A percentile compares a stretch with the other conserved stretches of the same genome.
These are phyloP conservation scores for Odontocolon sp. DNA, from an alignment of 2,888 invertebrate species.

Conservation along the genomic window DNA sequence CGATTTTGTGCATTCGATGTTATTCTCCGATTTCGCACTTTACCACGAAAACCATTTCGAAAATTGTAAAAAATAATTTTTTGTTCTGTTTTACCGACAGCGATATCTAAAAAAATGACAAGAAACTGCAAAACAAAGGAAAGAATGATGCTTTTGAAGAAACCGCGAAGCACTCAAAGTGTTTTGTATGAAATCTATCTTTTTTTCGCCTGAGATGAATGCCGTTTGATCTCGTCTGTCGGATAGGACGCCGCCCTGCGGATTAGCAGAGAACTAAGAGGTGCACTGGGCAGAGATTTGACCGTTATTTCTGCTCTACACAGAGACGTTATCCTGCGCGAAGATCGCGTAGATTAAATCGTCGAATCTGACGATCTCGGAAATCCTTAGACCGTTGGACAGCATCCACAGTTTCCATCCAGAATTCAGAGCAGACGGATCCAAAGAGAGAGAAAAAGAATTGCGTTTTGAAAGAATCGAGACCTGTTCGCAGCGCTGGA, in stretches of 20 bases:
- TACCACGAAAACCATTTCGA: too few relatives aligned
- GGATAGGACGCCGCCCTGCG: too few relatives aligned
- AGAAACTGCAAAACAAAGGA: slow-evolving; percentile 10
- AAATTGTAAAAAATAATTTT: too few relatives aligned
- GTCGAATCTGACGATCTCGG: slow-evolving; percentile 52
- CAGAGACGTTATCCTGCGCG: slow-evolving; percentile 62
- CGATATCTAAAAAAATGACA: not conserved
- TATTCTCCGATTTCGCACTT: too few relatives aligned
- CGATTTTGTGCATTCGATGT: too few relatives aligned
- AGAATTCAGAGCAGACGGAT: slow-evolving; percentile 8
- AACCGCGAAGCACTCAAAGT: slow-evolving; percentile 45
- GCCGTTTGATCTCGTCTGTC: too few relatives aligned
- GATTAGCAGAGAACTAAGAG: too few relatives aligned
- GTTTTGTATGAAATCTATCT: slow-evolving; percentile 36
- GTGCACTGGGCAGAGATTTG: too few relatives aligned
- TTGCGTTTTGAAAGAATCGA: slow-evolving; percentile 4
- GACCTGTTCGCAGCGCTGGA: not conserved
- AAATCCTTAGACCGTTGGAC: slow-evolving; percentile 51
- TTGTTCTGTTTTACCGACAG: too few relatives aligned
- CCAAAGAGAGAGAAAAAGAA: not conserved
- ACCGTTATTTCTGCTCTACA: slow-evolving; percentile 58
- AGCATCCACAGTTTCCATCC: slow-evolving; percentile 16
- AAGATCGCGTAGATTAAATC: slow-evolving; percentile 61
- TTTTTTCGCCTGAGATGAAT: too few relatives aligned
- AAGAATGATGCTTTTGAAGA: slow-evolving; percentile 54